phyloP scores from a whole-genome alignment of 2,888 invertebrate species.

The Hofmannophila pseudospretella region DNA sequence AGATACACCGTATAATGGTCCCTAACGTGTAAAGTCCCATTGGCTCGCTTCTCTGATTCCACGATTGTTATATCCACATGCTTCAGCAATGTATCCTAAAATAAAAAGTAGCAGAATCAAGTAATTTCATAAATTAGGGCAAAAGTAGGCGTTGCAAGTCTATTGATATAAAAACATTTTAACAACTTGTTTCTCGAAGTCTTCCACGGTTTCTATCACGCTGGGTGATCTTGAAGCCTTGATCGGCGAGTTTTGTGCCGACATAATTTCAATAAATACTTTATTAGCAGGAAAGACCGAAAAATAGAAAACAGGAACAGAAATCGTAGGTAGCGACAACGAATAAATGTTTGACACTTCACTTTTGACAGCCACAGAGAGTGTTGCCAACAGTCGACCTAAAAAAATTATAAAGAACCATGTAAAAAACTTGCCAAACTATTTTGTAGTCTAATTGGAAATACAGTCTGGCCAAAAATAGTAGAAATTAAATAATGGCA shows the following conservation, averaged over 20 bases:
- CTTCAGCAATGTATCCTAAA: constrained; percentile 82
- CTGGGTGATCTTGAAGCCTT: constrained; percentile 48
- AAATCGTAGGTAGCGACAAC: not conserved
- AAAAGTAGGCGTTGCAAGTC: constrained; percentile 50
- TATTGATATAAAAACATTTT: constrained; percentile 16
- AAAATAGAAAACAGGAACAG: not conserved
- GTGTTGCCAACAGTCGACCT: no score
- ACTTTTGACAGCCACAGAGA: no score
- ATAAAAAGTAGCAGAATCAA: constrained; percentile 25
- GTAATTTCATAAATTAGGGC: constrained; percentile 13
- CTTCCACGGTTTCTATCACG: constrained; percentile 51
- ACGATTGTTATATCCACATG: constrained; percentile 86
- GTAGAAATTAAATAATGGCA: no score
- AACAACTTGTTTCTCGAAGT: constrained; percentile 59
- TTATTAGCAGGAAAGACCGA: not conserved
- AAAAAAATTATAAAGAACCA: no score
- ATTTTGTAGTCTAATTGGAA: no score
- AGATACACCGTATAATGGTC: constrained; percentile 88
- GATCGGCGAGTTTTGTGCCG: constrained; percentile 47
- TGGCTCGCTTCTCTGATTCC: constrained; percentile 87
- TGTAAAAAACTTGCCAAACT: no score
- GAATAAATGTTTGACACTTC: no score
- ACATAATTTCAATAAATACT: constrained; percentile 28
- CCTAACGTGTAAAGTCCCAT: constrained; percentile 84
- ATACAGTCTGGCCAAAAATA: no score